Evolutionary conservation across 2,113 vertebrate species (phyloP).

Genomic region (Hystrix cristata): DNA sequence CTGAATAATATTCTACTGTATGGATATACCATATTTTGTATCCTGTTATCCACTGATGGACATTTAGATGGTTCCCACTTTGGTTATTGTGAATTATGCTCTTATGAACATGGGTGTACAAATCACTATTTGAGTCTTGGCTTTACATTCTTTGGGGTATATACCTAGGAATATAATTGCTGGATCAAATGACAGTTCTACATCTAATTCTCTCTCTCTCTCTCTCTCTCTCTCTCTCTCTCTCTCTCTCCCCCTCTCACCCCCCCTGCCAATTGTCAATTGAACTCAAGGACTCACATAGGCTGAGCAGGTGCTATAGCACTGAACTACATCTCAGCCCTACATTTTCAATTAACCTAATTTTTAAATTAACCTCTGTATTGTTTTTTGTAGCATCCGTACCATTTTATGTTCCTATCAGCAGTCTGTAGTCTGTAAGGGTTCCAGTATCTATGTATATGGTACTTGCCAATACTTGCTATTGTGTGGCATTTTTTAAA

Average conservation of each 20-base stretch:
- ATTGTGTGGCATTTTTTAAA: not conserved
- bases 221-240: not conserved
- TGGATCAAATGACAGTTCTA: not conserved
- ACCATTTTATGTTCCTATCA: not conserved
- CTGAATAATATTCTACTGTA: not conserved
- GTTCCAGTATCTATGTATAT: not conserved
- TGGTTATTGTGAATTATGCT: slow-evolving; percentile 32
- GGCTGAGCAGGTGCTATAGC: not conserved
- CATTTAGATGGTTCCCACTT: not conserved
- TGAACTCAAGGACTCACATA: not conserved
- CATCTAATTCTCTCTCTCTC: not conserved
- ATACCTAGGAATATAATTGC: not conserved
- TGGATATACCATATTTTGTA: not conserved
- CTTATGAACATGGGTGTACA: not conserved
- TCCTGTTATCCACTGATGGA: not conserved
- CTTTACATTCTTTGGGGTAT: not conserved
- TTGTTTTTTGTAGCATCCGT: not conserved
- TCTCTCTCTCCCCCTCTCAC: no score
- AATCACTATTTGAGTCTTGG: not conserved
- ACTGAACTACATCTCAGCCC: not conserved
- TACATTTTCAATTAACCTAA: not conserved
- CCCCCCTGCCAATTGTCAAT: no score
- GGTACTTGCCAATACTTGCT: not conserved
- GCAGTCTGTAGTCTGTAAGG: not conserved
- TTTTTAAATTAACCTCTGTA: not conserved